Conservation (phyloP, 2,888 invertebrate species). For the Macrophya annulata region DNA sequence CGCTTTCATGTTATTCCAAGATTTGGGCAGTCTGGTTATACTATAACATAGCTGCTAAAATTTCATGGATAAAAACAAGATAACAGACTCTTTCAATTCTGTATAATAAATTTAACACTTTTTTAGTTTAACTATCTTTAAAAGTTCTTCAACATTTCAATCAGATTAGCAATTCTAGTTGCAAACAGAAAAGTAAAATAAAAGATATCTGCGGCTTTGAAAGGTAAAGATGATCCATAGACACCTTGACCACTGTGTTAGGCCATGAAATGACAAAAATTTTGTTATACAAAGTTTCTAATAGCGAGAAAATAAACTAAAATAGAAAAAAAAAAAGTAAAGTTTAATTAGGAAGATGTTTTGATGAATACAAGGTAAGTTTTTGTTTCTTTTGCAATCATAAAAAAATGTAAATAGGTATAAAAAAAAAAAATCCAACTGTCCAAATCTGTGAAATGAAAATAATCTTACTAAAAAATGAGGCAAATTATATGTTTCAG, state of each 20-base stretch:
- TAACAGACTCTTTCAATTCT: not conserved
- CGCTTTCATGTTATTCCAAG: slow-evolving; percentile 19
- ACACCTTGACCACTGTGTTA: not conserved
- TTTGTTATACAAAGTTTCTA: not conserved
- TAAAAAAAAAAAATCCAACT: slow-evolving; percentile 1
- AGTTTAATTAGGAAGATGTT: not conserved
- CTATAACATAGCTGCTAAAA: slow-evolving; percentile 26
- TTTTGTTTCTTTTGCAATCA: slow-evolving; percentile 6
- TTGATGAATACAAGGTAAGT: slow-evolving; percentile 33
- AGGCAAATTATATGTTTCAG: slow-evolving; percentile 32
- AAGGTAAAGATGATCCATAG: not conserved
- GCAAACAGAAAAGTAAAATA: not conserved
- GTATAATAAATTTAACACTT: not conserved
- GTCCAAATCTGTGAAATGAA: slow-evolving; percentile 43
- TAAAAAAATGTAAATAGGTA: slow-evolving; percentile 2
- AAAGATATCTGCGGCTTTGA: not conserved
- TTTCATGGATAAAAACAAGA: not conserved
- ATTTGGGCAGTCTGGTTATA: slow-evolving; percentile 53
- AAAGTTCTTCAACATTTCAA: not conserved
- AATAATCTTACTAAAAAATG: slow-evolving; percentile 23
- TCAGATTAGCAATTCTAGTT: no score
- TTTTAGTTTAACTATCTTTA: not conserved
- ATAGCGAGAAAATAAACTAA: not conserved
- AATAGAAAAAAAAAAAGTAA: not conserved
- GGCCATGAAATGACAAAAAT: not conserved